Evolutionary conservation across 2,113 vertebrate species (phyloP).

Genomic region (Pantherophis guttatus): DNA sequence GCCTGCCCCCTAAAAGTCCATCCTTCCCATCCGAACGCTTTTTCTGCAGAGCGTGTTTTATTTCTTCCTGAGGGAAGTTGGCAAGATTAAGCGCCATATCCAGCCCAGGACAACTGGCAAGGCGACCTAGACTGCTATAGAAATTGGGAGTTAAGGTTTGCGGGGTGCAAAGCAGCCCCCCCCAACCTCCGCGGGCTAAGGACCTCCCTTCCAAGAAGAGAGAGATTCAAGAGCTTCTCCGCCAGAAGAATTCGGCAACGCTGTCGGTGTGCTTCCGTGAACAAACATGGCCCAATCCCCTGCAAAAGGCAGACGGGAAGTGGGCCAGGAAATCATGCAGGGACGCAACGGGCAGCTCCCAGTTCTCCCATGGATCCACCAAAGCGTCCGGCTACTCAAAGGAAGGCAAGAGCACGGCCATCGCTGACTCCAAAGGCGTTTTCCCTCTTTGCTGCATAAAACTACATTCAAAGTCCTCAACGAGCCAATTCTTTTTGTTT

Average conservation of each 20-base stretch:
- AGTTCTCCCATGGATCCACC: too few relatives aligned
- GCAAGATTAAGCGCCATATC: too few relatives aligned
- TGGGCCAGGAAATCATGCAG: background rate
- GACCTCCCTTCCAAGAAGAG: too few relatives aligned
- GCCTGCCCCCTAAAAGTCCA: too few relatives aligned
- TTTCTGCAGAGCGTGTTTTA: too few relatives aligned
- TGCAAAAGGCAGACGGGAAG: background rate
- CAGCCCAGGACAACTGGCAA: too few relatives aligned
- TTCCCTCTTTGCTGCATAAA: slow-evolving; percentile 83
- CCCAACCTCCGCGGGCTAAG: background rate
- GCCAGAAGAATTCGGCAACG: too few relatives aligned
- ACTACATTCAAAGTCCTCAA: slow-evolving; percentile 86
- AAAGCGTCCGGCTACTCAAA: background rate
- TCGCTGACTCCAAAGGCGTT: slow-evolving; percentile 74
- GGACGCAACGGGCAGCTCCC: too few relatives aligned
- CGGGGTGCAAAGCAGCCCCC: too few relatives aligned
- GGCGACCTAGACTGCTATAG: background rate
- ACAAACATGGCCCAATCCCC: background rate
- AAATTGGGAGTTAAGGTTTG: background rate
- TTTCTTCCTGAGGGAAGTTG: too few relatives aligned
- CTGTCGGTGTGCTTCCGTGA: background rate
- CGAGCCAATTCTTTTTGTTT: slow-evolving; percentile 54
- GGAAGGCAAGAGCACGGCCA: slow-evolving; percentile 26
- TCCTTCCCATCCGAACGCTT: too few relatives aligned
- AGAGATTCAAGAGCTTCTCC: too few relatives aligned